Percentiles rank a stretch among this genome's conserved stretches.
These are phyloP conservation scores for Sandelia bainsii DNA, from an alignment of 2,797 vertebrate genomes.

Conservation along the genomic window DNA sequence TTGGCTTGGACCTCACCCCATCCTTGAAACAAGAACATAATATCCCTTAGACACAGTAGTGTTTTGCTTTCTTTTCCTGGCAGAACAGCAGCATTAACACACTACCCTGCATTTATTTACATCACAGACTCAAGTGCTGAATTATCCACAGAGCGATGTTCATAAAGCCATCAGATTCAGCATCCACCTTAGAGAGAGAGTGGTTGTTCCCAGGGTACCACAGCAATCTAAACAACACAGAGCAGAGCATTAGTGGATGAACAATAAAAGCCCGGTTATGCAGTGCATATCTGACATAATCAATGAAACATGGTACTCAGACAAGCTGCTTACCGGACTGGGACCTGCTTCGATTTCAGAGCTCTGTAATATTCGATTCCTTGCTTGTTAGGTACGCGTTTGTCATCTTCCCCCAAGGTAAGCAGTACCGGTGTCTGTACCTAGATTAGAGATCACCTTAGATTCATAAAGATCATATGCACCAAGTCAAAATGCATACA, in stretches of 20 bases:
- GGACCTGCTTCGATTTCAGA: slow-evolving; percentile 87
- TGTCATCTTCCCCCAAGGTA: slow-evolving; percentile 92
- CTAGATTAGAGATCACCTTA: slow-evolving; percentile 71
- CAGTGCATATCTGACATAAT: slow-evolving; percentile 10
- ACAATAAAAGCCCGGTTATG: slow-evolving; percentile 10
- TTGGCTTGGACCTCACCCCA: slow-evolving; percentile 37
- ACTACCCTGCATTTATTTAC: not conserved
- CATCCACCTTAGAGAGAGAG: slow-evolving; percentile 91
- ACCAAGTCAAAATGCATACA: not conserved
- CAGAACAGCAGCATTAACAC: not conserved
- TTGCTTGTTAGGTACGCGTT: slow-evolving; percentile 92
- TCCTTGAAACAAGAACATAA: slow-evolving; percentile 25
- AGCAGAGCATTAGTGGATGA: slow-evolving; percentile 34
- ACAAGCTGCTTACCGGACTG: slow-evolving; percentile 87
- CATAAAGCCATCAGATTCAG: slow-evolving; percentile 95
- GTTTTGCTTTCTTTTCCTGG: slow-evolving; percentile 16
- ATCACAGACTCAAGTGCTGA: slow-evolving; percentile 84
- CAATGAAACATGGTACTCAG: slow-evolving; percentile 1
- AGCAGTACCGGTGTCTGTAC: slow-evolving; percentile 92
- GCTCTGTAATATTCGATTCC: slow-evolving; percentile 94
- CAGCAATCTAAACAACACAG: slow-evolving; percentile 86
- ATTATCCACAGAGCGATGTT: slow-evolving; percentile 92
- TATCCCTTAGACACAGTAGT: slow-evolving; percentile 16
- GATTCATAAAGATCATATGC: slow-evolving; percentile 7
- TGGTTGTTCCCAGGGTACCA: slow-evolving; percentile 95